phyloP scores from a whole-genome alignment of 2,888 invertebrate species.

The Lithodes maja region DNA sequence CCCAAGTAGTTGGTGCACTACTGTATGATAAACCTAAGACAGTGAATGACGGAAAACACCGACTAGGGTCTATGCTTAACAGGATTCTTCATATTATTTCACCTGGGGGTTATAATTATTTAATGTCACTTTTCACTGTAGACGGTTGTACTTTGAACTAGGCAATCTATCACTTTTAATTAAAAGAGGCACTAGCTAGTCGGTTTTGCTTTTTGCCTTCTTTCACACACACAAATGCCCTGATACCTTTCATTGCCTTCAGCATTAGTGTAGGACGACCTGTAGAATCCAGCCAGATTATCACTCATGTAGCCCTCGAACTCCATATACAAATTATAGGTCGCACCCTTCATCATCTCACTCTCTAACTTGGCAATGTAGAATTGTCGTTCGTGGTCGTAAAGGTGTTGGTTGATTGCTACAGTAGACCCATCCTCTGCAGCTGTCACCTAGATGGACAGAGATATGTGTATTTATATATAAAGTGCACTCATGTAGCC shows the following conservation, averaged over 20 bases:
- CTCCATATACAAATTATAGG: background rate
- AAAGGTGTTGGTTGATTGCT: background rate
- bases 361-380: conserved; percentile 15
- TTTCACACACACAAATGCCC: background rate
- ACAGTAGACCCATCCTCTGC: background rate
- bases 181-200: background rate
- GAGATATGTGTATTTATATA: too few species aligned
- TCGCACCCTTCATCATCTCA: background rate
- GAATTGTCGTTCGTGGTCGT: background rate
- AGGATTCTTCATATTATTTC: too few species aligned
- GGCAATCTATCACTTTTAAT: background rate
- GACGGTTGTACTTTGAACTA: too few species aligned
- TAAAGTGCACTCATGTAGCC: too few species aligned
- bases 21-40: too few species aligned
- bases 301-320: conserved; percentile 25
- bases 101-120: too few species aligned
- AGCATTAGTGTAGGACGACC: conserved; percentile 11
- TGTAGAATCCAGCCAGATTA: conserved; percentile 20
- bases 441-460: too few species aligned
- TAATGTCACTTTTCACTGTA: too few species aligned
- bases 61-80: too few species aligned
- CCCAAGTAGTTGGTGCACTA: too few species aligned
- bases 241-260: conserved; percentile 10
- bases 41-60: too few species aligned
- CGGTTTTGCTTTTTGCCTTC: background rate